These are phyloP conservation scores for Tamandua tetradactyla DNA, from an alignment of 2,797 vertebrate species.

Conservation along the genomic window DNA sequence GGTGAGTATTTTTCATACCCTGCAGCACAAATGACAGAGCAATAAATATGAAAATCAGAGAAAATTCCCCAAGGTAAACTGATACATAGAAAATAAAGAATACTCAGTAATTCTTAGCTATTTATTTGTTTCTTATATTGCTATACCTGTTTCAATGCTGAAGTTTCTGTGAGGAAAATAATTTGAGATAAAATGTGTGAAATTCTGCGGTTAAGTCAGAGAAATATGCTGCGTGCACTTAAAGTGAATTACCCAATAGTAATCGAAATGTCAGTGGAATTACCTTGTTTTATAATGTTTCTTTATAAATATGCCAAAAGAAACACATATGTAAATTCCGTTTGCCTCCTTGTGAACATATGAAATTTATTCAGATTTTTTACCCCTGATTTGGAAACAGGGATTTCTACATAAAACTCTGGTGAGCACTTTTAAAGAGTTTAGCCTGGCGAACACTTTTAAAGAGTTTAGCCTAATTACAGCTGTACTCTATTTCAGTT, in stretches of 20 bases:
- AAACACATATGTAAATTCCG: neutral
- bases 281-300: neutral
- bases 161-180: neutral
- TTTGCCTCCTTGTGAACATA: neutral
- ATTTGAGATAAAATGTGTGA: neutral
- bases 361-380: neutral
- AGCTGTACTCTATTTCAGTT: slow-evolving; percentile 7
- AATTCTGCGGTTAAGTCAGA: neutral
- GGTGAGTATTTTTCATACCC: no score
- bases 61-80: no score
- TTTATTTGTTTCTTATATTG: neutral
- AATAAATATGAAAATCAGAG: no score
- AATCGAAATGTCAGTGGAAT: neutral
- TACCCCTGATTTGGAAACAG: neutral
- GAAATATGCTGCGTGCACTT: neutral
- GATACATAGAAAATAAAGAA: no score
- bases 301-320: neutral
- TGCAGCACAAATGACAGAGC: no score
- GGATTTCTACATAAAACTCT: neutral
- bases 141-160: neutral
- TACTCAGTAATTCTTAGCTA: neutral
- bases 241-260: neutral
- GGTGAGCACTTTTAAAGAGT: no score
- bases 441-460: neutral
- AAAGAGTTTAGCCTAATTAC: neutral